Conservation (phyloP, 2,888 invertebrate species). For the Bellardia pandia region DNA sequence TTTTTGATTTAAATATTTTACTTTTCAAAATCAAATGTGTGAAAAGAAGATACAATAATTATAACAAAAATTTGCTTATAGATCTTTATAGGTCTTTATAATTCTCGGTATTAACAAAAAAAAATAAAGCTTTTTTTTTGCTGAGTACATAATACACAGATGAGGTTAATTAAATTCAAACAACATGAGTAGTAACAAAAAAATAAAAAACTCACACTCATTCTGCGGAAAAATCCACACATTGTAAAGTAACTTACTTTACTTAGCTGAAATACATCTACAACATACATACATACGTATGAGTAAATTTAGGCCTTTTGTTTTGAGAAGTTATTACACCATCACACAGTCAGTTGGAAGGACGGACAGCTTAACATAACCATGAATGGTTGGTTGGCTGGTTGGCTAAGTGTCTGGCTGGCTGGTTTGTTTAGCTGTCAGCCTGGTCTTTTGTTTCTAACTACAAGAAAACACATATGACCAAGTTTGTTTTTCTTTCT, state of each 20-base stretch:
- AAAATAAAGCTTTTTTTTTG: neutral
- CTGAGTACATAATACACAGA: constrained; percentile 13
- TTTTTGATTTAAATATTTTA: neutral
- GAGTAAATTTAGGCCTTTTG: neutral
- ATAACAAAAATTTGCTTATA: neutral
- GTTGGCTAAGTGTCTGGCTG: neutral
- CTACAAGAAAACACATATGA: constrained; percentile 24
- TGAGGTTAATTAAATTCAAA: constrained; percentile 13
- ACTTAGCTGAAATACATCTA: neutral
- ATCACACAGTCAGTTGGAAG: neutral
- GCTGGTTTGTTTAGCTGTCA: neutral
- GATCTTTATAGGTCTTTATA: too few species aligned
- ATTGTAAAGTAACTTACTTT: neutral
- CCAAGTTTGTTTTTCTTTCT: constrained; percentile 43
- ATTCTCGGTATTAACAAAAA: too few species aligned
- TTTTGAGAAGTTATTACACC: constrained; percentile 3
- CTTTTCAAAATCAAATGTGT: neutral
- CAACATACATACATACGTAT: neutral
- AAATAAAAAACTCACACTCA: constrained; percentile 2
- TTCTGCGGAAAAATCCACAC: constrained; percentile 4
- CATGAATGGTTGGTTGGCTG: too few species aligned
- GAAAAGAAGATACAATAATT: neutral
- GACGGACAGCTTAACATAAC: neutral
- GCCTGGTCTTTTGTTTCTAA: neutral
- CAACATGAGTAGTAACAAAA: neutral